A percentile compares a stretch with the other conserved stretches of the same genome.
Conservation (phyloP, 2,113 vertebrate genomes). For the Clarias magur region DNA sequence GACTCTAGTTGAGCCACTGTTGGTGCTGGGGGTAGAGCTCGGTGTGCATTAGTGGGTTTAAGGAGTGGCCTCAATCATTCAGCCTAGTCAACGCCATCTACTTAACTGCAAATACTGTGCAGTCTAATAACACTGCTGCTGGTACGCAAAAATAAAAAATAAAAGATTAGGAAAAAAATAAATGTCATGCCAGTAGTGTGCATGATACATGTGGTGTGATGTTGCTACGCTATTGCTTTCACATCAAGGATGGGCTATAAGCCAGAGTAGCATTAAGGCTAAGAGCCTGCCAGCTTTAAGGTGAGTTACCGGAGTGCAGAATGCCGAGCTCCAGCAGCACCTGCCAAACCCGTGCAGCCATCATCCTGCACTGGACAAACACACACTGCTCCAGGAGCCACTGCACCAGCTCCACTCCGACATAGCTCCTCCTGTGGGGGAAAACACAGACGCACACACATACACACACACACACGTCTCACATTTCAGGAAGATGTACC, state of each 20-base stretch:
- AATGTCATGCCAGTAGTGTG: not conserved
- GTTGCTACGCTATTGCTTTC: not conserved
- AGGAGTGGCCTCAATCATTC: no score
- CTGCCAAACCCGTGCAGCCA: conserved; percentile 90
- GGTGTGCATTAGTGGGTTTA: not conserved
- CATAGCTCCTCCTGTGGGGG: conserved; percentile 85
- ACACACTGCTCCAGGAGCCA: conserved; percentile 93
- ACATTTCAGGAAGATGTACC: not conserved
- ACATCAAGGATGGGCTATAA: not conserved
- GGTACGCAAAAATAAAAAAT: not conserved
- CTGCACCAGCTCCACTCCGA: conserved; percentile 94
- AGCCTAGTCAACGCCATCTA: not conserved
- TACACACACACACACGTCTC: conserved; percentile 19
- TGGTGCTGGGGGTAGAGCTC: not conserved
- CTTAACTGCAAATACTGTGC: not conserved
- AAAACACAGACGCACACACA: conserved; percentile 48
- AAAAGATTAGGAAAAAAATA: not conserved
- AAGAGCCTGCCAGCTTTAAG: not conserved
- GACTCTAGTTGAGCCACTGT: not conserved
- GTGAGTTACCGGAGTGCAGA: conserved; percentile 84
- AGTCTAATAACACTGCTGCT: not conserved
- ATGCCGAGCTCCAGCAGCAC: conserved; percentile 94
- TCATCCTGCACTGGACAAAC: conserved; percentile 86
- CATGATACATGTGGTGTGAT: not conserved
- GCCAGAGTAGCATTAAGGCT: not conserved